phyloP scores from a whole-genome alignment of 2,797 vertebrate species.

The Euthynnus affinis region DNA sequence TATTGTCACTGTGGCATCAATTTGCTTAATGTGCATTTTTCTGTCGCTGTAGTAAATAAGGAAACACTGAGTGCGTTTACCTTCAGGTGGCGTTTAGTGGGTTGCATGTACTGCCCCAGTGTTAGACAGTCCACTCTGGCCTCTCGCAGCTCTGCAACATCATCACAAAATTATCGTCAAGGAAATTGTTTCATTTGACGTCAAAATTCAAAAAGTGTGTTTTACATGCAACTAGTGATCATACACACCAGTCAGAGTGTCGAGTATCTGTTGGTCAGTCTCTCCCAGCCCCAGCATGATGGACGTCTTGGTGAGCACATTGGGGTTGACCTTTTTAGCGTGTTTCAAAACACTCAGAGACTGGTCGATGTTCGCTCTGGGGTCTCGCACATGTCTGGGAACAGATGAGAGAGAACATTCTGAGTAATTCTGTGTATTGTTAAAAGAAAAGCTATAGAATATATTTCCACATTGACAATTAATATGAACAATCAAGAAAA shows the following conservation, averaged over 20 bases:
- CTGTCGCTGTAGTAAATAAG: neutral
- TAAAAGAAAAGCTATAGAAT: neutral
- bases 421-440: neutral
- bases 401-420: slow-evolving; percentile 1
- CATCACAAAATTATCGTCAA: slow-evolving; percentile 29
- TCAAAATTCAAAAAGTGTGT: neutral
- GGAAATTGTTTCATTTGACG: neutral
- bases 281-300: slow-evolving; percentile 97
- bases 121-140: slow-evolving; percentile 95
- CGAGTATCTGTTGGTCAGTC: slow-evolving; percentile 89
- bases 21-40: neutral
- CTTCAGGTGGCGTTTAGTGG: slow-evolving; percentile 97
- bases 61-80: slow-evolving; percentile 71
- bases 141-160: slow-evolving; percentile 89
- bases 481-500: neutral
- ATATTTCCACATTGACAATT: neutral
- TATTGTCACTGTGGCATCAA: neutral
- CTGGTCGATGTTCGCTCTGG: slow-evolving; percentile 94
- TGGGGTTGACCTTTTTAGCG: slow-evolving; percentile 89
- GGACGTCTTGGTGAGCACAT: slow-evolving; percentile 94
- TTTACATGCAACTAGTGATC: neutral
- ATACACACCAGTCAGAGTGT: slow-evolving; percentile 88
- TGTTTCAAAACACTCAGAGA: slow-evolving; percentile 91
- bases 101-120: slow-evolving; percentile 98
- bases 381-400: slow-evolving; percentile 92